phyloP scores from a whole-genome alignment of 2,113 vertebrate genomes.

The Thamnaconus septentrionalis region DNA sequence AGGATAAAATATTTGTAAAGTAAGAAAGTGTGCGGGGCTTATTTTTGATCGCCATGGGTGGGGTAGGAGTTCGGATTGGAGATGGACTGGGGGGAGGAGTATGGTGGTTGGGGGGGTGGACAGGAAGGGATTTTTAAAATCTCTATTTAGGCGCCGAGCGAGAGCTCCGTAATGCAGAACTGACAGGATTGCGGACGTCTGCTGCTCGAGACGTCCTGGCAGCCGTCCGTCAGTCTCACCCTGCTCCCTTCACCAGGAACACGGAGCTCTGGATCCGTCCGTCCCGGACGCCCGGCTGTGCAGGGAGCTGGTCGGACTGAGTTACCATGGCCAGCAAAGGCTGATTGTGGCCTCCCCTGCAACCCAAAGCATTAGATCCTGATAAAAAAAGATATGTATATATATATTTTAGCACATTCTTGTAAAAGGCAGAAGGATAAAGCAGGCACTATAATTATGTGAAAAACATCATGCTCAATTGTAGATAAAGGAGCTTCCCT shows the following conservation, averaged over 20 bases:
- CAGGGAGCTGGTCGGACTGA: conserved; percentile 20
- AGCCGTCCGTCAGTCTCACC: conserved; percentile 43
- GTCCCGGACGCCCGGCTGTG: conserved; percentile 48
- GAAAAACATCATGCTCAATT: no score
- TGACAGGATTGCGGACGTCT: conserved; percentile 27
- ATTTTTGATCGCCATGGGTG: conserved; percentile 53
- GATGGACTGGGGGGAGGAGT: conserved; percentile 16
- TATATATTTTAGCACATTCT: no score
- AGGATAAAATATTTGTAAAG: no score
- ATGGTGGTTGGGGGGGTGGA: conserved; percentile 4
- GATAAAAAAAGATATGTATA: no score
- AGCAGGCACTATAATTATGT: no score
- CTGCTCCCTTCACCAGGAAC: conserved; percentile 59
- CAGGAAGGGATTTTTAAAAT: conserved; percentile 35
- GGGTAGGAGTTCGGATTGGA: conserved; percentile 28
- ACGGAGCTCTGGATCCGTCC: conserved; percentile 56
- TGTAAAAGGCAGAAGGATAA: no score
- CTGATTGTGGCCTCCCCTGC: no score
- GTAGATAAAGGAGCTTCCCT: no score
- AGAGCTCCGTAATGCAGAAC: conserved; percentile 36
- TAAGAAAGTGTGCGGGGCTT: conserved; percentile 21
- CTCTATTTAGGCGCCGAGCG: conserved; percentile 36
- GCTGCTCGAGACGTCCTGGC: conserved; percentile 24
- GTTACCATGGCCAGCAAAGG: no score
- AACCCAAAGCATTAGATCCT: no score